phyloP scores from a whole-genome alignment of 2,888 invertebrate genomes.

The Tupiocoris notatus region DNA sequence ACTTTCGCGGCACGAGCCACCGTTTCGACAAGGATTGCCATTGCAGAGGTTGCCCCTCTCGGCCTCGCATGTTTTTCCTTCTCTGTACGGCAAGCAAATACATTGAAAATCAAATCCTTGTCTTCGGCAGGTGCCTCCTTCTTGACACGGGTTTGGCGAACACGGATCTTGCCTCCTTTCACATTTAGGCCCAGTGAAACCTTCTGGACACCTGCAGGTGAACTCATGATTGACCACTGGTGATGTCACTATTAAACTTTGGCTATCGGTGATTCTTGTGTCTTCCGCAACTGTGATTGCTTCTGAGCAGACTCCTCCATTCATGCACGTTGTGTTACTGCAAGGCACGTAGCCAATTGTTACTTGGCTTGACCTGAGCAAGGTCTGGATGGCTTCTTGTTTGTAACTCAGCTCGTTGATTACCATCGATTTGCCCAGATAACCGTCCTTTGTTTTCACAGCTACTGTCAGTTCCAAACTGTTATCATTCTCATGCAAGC shows the following conservation, averaged over 20 bases:
- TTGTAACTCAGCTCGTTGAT: conserved; percentile 66
- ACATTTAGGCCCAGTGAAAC: conserved; percentile 79
- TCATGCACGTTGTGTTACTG: conserved; percentile 68
- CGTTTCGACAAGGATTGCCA: conserved; percentile 83
- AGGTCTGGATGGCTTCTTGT: conserved; percentile 62
- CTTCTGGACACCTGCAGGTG: conserved; percentile 76
- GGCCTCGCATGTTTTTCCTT: conserved; percentile 80
- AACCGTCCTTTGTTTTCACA: conserved; percentile 59
- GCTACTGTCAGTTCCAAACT: conserved; percentile 73
- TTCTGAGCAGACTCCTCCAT: conserved; percentile 74
- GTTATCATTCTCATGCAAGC: conserved; percentile 66
- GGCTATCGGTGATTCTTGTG: conserved; percentile 76
- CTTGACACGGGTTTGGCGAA: conserved; percentile 81
- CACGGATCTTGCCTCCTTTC: conserved; percentile 88
- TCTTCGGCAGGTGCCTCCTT: conserved; percentile 79
- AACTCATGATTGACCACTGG: conserved; percentile 76
- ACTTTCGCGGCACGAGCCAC: conserved; percentile 86
- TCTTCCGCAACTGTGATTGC: conserved; percentile 66
- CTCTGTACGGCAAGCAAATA: conserved; percentile 71
- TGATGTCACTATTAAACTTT: conserved; percentile 77
- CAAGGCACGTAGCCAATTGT: conserved; percentile 79
- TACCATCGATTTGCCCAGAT: conserved; percentile 65
- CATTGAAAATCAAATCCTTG: conserved; percentile 79
- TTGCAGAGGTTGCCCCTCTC: conserved; percentile 83
- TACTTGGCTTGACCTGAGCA: conserved; percentile 63